Evolutionary conservation across 1,140 invertebrate species (phyloP).

Genomic region (Mizuhopecten yessoensis): DNA sequence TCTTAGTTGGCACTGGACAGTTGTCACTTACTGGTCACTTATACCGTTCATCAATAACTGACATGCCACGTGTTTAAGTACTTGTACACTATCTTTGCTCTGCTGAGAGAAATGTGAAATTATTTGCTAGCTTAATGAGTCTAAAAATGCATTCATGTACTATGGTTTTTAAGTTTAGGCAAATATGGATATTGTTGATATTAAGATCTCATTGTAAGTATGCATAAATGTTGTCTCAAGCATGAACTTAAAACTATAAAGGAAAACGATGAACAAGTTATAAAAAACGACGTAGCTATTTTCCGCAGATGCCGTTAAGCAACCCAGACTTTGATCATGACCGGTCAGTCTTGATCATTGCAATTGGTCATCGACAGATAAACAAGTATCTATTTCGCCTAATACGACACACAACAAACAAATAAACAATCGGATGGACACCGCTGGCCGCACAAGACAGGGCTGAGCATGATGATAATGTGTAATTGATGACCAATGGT

Average conservation of each 20-base stretch:
- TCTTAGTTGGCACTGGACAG: background rate
- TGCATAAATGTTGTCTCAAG: too few relatives aligned
- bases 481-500: background rate
- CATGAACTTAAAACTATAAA: too few relatives aligned
- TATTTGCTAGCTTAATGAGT: too few relatives aligned
- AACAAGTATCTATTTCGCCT: background rate
- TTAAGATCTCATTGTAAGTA: too few relatives aligned
- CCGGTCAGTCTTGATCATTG: background rate
- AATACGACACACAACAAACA: constrained; percentile 26
- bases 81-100: background rate
- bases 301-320: background rate
- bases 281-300: too few relatives aligned
- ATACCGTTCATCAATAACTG: background rate
- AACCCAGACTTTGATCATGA: background rate
- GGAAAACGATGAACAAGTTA: too few relatives aligned
- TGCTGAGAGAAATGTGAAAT: background rate
- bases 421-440: constrained; percentile 1
- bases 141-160: too few relatives aligned
- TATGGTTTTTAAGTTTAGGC: too few relatives aligned
- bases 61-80: background rate
- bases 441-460: background rate
- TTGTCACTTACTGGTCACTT: background rate
- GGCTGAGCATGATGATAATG: background rate
- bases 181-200: too few relatives aligned
- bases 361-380: constrained; percentile 1